Conservation (phyloP, 1,140 invertebrate species). For the Drosophila nebulosa region DNA sequence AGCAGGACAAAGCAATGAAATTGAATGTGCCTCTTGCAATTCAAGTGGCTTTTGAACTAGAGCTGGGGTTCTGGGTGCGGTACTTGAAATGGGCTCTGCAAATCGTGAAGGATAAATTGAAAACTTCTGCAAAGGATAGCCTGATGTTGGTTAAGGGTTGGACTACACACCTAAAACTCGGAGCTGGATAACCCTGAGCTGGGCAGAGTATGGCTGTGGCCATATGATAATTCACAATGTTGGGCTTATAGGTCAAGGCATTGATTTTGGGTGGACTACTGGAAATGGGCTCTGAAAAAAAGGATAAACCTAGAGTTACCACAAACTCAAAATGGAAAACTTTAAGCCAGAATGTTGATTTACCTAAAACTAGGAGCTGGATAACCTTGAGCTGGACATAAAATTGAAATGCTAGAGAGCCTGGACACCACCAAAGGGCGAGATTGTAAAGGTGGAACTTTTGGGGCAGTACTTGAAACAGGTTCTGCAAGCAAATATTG, state of each 20-base stretch:
- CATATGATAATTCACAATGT: slow-evolving; percentile 39
- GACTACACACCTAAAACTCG: slow-evolving; percentile 84
- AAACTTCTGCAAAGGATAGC: not conserved
- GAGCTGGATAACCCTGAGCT: slow-evolving; percentile 87
- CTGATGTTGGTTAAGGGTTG: slow-evolving; percentile 37
- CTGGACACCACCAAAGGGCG: slow-evolving; percentile 55
- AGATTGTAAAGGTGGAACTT: slow-evolving; percentile 80
- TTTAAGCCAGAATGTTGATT: slow-evolving; percentile 42
- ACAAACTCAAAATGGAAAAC: not conserved
- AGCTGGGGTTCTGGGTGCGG: slow-evolving; percentile 81
- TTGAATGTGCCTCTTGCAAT: slow-evolving; percentile 67
- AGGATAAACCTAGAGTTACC: too few relatives aligned
- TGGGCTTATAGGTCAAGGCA: slow-evolving; percentile 63
- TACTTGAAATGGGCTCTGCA: slow-evolving; percentile 84
- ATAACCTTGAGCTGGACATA: slow-evolving; percentile 86
- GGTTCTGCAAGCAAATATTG: slow-evolving; percentile 85
- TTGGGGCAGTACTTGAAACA: slow-evolving; percentile 83
- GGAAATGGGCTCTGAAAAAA: slow-evolving; percentile 85
- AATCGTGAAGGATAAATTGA: slow-evolving; percentile 24
- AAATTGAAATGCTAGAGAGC: slow-evolving; percentile 81
- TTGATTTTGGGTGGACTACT: slow-evolving; percentile 84
- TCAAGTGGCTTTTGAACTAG: slow-evolving; percentile 59
- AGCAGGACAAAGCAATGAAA: slow-evolving; percentile 84
- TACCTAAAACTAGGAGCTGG: slow-evolving; percentile 85
- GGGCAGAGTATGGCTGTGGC: slow-evolving; percentile 84